phyloP scores from a whole-genome alignment of 2,888 invertebrate species.

The Acronicta leporina region DNA sequence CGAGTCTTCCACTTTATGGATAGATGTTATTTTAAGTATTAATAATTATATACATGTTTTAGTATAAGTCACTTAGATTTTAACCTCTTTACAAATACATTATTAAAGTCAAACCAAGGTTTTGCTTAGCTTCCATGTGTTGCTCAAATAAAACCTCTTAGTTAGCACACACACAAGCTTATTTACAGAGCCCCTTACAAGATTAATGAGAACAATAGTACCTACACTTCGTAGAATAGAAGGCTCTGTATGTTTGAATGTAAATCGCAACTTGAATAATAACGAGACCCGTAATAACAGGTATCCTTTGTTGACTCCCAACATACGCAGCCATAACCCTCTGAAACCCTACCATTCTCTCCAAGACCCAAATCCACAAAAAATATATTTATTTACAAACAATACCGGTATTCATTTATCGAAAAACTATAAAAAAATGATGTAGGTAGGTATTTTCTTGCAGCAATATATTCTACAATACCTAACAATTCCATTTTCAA shows the following conservation, averaged over 20 bases:
- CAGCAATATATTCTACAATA: slow-evolving; percentile 35
- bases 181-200: neutral
- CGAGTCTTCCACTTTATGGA: too few species aligned
- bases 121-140: too few species aligned
- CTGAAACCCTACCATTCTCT: slow-evolving; percentile 22
- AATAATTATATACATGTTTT: too few species aligned
- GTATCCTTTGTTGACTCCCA: slow-evolving; percentile 23
- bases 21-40: too few species aligned
- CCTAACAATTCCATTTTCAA: slow-evolving; percentile 52
- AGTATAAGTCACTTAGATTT: too few species aligned
- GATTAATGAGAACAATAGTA: slow-evolving; percentile 8
- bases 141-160: neutral
- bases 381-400: slow-evolving; percentile 51
- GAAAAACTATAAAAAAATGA: slow-evolving; percentile 50
- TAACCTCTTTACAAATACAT: too few species aligned
- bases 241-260: slow-evolving; percentile 20
- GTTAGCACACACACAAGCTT: neutral
- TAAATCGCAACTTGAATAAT: slow-evolving; percentile 38
- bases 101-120: too few species aligned
- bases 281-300: slow-evolving; percentile 27
- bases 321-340: slow-evolving; percentile 39
- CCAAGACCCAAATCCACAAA: slow-evolving; percentile 23
- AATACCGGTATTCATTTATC: slow-evolving; percentile 43
- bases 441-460: slow-evolving; percentile 30
- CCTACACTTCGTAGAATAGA: neutral